Conservation (phyloP, 2,797 vertebrate genomes). For the Syndactyla subalaris region DNA sequence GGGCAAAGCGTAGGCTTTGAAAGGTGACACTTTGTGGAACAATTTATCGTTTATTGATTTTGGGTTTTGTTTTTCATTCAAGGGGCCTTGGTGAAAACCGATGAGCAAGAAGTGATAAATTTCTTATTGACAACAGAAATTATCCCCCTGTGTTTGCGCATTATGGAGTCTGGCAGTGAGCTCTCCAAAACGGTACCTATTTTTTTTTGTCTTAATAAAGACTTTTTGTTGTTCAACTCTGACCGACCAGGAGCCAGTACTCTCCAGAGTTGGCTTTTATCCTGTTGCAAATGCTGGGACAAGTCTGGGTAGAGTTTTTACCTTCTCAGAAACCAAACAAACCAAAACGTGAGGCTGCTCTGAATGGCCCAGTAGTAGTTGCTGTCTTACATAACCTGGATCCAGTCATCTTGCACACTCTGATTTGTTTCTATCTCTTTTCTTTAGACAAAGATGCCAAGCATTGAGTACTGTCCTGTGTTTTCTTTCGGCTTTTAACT, state of each 20-base stretch:
- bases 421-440: not conserved
- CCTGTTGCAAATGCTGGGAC: not conserved
- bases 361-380: not conserved
- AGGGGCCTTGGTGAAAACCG: constrained; percentile 98
- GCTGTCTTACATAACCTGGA: not conserved
- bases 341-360: not conserved
- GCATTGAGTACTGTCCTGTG: not conserved
- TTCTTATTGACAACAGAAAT: constrained; percentile 97
- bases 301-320: not conserved
- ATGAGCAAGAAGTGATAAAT: constrained; percentile 98
- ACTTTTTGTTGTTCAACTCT: not conserved
- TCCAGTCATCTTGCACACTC: not conserved
- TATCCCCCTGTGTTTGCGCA: constrained; percentile 95
- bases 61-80: constrained; percentile 22
- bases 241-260: not conserved
- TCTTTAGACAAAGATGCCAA: not conserved
- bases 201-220: not conserved
- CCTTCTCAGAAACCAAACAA: not conserved
- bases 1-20: not conserved
- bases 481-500: constrained; percentile 11
- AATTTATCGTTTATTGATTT: not conserved
- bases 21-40: not conserved
- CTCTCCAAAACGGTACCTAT: constrained; percentile 93
- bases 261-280: not conserved
- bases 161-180: constrained; percentile 99